These are phyloP conservation scores for Galerucella pusilla DNA, from an alignment of 2,888 invertebrate genomes.

Conservation along the genomic window DNA sequence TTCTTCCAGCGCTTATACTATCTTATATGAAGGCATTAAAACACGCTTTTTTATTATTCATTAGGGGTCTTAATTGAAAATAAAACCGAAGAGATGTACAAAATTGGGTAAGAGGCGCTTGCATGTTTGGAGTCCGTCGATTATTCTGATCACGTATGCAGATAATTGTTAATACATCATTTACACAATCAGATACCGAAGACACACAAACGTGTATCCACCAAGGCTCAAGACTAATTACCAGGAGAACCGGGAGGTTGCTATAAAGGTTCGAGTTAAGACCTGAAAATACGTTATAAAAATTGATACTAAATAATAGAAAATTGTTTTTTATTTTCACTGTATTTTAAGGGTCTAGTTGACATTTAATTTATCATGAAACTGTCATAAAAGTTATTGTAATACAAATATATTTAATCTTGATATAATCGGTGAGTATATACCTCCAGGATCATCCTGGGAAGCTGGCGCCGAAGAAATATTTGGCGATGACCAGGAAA, in stretches of 20 bases:
- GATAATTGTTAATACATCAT: constrained; percentile 61
- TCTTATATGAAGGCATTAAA: background rate
- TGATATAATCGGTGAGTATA: no score
- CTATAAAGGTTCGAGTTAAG: background rate
- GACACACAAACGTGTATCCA: constrained; percentile 57
- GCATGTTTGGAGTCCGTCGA: constrained; percentile 55
- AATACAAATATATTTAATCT: no score
- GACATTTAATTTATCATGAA: no score
- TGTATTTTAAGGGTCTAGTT: no score
- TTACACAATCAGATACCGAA: constrained; percentile 61
- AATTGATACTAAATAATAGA: background rate
- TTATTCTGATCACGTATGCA: constrained; percentile 58
- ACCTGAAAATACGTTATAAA: background rate
- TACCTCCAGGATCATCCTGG: no score
- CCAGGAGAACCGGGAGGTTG: constrained; percentile 32
- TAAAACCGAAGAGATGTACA: constrained; percentile 7
- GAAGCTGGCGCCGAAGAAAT: no score
- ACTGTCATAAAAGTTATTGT: no score
- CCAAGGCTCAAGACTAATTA: constrained; percentile 57
- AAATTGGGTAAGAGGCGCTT: constrained; percentile 42
- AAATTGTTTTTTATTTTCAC: background rate
- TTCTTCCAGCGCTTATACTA: no score
- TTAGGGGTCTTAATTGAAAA: background rate
- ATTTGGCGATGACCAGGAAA: no score
- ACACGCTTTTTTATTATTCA: background rate